Percentiles rank a stretch among this genome's conserved stretches.
Evolutionary conservation across 2,888 invertebrate genomes (phyloP).

Genomic region (Andrena flavipes): DNA sequence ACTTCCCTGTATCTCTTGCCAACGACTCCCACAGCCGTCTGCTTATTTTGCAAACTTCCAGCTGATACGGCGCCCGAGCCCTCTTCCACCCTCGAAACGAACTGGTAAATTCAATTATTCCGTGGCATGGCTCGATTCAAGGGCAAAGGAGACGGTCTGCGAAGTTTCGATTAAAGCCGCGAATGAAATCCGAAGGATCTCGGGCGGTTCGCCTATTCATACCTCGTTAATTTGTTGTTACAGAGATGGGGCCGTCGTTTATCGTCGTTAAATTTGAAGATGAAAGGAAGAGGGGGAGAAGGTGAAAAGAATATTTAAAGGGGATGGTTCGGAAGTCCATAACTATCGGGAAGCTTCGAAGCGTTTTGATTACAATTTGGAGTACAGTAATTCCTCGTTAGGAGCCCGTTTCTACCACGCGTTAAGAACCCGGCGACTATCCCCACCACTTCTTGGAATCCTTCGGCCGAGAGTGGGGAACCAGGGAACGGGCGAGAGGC

Average conservation of each 20-base stretch:
- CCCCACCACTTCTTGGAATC: too few species aligned
- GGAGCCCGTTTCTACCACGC: too few species aligned
- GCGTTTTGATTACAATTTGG: too few species aligned
- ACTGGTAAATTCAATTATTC: slow-evolving; percentile 58
- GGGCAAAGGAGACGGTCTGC: slow-evolving; percentile 58
- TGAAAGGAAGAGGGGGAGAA: neutral
- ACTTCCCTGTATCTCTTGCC: slow-evolving; percentile 1
- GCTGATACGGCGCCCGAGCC: slow-evolving; percentile 11
- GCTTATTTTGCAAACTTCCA: slow-evolving; percentile 28
- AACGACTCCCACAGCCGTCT: neutral
- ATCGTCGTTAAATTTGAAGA: slow-evolving; percentile 25
- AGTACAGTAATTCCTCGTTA: too few species aligned
- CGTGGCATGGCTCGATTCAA: slow-evolving; percentile 52
- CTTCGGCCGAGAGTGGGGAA: too few species aligned
- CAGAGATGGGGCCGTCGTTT: neutral
- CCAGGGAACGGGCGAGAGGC: too few species aligned
- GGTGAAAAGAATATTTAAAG: neutral
- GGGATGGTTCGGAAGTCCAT: too few species aligned
- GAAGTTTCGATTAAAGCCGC: slow-evolving; percentile 58
- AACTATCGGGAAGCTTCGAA: too few species aligned
- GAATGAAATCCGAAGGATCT: slow-evolving; percentile 48
- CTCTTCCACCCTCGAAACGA: slow-evolving; percentile 14
- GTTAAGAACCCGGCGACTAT: too few species aligned
- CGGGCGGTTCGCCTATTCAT: slow-evolving; percentile 35
- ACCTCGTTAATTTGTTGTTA: slow-evolving; percentile 33